Conservation (phyloP, 2,888 invertebrate species). For the Rhagophthalmus giganteus region DNA sequence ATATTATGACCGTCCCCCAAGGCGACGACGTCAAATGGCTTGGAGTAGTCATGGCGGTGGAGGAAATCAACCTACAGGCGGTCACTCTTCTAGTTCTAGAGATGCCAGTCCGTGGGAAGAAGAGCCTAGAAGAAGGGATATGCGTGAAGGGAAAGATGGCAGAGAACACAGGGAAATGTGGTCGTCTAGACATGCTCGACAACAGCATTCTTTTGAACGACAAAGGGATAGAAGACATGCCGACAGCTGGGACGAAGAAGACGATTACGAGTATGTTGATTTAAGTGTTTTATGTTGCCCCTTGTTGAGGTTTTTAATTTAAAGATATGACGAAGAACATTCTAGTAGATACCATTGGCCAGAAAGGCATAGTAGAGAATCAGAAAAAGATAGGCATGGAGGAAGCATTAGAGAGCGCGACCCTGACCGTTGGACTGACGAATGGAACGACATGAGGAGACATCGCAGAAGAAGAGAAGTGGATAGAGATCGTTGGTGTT, state of each 20-base stretch:
- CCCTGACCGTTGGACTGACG: slow-evolving; percentile 45
- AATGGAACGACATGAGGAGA: slow-evolving; percentile 44
- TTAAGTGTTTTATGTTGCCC: background rate
- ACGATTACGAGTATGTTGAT: slow-evolving; percentile 68
- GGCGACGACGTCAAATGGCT: slow-evolving; percentile 40
- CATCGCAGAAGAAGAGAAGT: slow-evolving; percentile 46
- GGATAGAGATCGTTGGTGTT: slow-evolving; percentile 53
- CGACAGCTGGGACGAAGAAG: slow-evolving; percentile 65
- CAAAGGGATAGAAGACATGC: slow-evolving; percentile 59
- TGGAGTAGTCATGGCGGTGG: slow-evolving; percentile 22
- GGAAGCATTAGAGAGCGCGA: slow-evolving; percentile 33
- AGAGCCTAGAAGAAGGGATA: slow-evolving; percentile 56
- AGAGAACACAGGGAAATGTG: slow-evolving; percentile 56
- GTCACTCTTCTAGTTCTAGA: slow-evolving; percentile 69
- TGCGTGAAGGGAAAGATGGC: slow-evolving; percentile 43
- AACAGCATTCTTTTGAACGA: slow-evolving; percentile 49
- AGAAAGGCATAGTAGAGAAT: slow-evolving; percentile 43
- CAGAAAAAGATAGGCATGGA: slow-evolving; percentile 42
- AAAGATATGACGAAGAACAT: slow-evolving; percentile 52
- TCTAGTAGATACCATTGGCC: slow-evolving; percentile 36
- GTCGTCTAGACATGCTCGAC: slow-evolving; percentile 53
- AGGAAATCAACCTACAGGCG: slow-evolving; percentile 32
- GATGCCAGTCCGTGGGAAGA: slow-evolving; percentile 85
- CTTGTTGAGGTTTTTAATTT: background rate
- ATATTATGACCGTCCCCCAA: slow-evolving; percentile 49